Evolutionary conservation across 2,888 invertebrate species (phyloP).

Genomic region (Myathropa florea): DNA sequence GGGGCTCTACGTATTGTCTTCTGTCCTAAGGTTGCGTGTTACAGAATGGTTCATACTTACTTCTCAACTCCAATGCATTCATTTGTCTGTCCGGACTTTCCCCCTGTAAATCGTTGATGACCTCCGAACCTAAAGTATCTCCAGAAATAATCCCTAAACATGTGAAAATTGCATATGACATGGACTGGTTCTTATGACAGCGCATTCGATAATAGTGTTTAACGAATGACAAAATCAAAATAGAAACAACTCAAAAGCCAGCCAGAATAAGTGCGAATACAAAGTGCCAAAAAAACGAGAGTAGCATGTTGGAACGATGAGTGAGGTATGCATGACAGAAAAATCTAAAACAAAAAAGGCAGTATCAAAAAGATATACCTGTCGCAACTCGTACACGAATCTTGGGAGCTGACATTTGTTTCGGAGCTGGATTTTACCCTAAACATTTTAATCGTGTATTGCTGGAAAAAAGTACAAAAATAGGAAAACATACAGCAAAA

Average conservation of each 20-base stretch:
- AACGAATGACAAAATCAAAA: not conserved
- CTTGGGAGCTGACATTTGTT: slow-evolving; percentile 72
- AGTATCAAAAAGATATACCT: slow-evolving; percentile 54
- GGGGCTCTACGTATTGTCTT: not conserved
- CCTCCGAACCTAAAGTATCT: not conserved
- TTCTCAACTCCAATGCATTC: not conserved
- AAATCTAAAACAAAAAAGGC: slow-evolving; percentile 1
- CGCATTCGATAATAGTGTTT: not conserved
- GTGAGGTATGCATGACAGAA: slow-evolving; percentile 15
- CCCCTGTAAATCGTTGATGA: not conserved
- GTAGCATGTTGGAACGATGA: not conserved
- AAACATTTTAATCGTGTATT: slow-evolving; percentile 65
- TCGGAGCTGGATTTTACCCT: slow-evolving; percentile 73
- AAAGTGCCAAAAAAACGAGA: slow-evolving; percentile 21
- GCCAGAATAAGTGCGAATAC: slow-evolving; percentile 25
- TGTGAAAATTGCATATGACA: slow-evolving; percentile 30
- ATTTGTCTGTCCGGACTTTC: not conserved
- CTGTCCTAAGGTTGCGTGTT: slow-evolving; percentile 8
- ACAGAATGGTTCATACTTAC: slow-evolving; percentile 23
- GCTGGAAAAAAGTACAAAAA: slow-evolving; percentile 57
- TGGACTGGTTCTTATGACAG: not conserved
- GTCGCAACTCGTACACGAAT: slow-evolving; percentile 70
- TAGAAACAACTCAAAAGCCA: slow-evolving; percentile 20
- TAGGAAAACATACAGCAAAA: not conserved
- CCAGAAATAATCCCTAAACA: not conserved